A percentile compares a stretch with the other conserved stretches of the same genome.
Evolutionary conservation across 2,888 invertebrate species (phyloP).

Genomic region (Halictus quadricinctus): DNA sequence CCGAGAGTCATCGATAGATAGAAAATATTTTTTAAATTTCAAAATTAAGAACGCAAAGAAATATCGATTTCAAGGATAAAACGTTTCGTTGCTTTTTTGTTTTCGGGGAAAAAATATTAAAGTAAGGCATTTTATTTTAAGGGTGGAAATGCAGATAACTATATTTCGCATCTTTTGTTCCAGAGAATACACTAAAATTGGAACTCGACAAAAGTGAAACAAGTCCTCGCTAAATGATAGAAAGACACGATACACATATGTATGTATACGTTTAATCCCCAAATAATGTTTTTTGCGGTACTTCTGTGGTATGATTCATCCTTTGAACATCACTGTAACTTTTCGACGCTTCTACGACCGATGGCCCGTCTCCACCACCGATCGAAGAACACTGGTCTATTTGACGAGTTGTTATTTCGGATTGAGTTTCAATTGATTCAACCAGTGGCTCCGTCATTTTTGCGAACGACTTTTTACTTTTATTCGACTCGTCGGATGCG

Average conservation of each 20-base stretch:
- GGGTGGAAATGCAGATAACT: slow-evolving; percentile 5
- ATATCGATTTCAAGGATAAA: not conserved
- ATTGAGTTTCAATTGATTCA: slow-evolving; percentile 27
- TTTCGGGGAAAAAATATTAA: not conserved
- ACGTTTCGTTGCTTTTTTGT: not conserved
- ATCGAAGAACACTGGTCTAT: slow-evolving; percentile 67
- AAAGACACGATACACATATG: not conserved
- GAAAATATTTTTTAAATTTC: not conserved
- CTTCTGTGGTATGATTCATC: slow-evolving; percentile 13
- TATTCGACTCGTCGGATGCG: not conserved
- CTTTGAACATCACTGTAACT: slow-evolving; percentile 30
- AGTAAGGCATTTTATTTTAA: slow-evolving; percentile 18
- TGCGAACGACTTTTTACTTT: slow-evolving; percentile 33
- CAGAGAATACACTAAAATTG: slow-evolving; percentile 9
- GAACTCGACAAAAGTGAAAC: slow-evolving; percentile 13
- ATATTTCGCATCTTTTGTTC: slow-evolving; percentile 14
- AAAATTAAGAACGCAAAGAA: not conserved
- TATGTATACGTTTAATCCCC: slow-evolving; percentile 24
- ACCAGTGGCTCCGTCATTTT: slow-evolving; percentile 45
- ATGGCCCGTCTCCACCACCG: slow-evolving; percentile 75
- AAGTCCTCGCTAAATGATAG: not conserved
- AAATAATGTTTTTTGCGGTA: slow-evolving; percentile 39
- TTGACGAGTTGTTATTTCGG: slow-evolving; percentile 33
- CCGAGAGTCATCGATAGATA: not conserved
- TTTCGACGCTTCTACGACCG: slow-evolving; percentile 67